These are phyloP conservation scores for Stenolophus ochropezus DNA, from an alignment of 2,888 invertebrate genomes.

Conservation along the genomic window DNA sequence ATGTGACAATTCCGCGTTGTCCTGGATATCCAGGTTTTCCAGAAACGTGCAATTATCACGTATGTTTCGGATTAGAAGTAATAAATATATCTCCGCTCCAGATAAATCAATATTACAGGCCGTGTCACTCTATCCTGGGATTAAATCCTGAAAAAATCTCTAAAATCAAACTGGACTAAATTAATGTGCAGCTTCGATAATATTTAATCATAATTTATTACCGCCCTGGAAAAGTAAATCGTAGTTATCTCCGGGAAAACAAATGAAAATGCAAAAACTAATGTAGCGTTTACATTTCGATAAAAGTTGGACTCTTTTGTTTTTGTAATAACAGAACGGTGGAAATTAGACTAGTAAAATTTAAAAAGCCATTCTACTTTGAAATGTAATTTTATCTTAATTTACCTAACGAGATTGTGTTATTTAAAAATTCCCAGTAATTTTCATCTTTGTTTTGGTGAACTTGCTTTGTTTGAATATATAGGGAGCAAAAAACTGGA, in stretches of 20 bases:
- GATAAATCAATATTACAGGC: conserved; percentile 30
- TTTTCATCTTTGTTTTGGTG: not conserved
- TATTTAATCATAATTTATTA: conserved; percentile 29
- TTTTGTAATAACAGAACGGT: conserved; percentile 14
- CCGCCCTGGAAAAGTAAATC: conserved; percentile 11
- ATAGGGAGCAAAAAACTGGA: not conserved
- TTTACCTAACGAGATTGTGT: not conserved
- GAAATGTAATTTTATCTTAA: conserved; percentile 27
- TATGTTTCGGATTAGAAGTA: conserved; percentile 34
- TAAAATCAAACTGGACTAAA: not conserved
- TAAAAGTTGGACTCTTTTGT: conserved; percentile 32
- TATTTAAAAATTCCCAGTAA: not conserved
- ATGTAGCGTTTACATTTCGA: conserved; percentile 39
- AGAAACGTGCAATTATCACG: conserved; percentile 29
- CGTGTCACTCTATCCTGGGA: conserved; percentile 11
- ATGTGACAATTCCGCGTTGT: conserved; percentile 6
- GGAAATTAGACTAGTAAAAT: conserved; percentile 27
- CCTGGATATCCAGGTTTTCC: conserved; percentile 17
- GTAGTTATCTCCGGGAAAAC: conserved; percentile 7
- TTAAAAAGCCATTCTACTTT: conserved; percentile 18
- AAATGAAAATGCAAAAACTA: conserved; percentile 35
- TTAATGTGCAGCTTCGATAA: not conserved
- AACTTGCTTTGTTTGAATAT: not conserved
- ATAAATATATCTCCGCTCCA: conserved; percentile 15
- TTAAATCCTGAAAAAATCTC: conserved; percentile 12